Evolutionary conservation across 1,140 invertebrate species (phyloP), one percentile per base, ranked within the genome.

Genomic region (Aphis gossypii): DNA sequence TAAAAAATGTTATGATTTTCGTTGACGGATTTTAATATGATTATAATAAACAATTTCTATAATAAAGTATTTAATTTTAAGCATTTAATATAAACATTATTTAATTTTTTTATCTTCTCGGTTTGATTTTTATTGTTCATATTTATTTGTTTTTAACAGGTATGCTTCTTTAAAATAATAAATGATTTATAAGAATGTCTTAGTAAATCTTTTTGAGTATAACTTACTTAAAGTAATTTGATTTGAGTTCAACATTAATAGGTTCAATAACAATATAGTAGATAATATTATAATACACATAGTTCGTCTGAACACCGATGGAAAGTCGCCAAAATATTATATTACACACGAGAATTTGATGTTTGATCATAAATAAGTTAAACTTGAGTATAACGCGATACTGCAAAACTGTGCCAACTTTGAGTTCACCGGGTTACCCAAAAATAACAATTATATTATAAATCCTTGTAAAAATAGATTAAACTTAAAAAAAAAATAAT

Each of bases 311-410:
- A 7, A 51, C 7, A 1, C 18, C 86, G 6, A 23, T 88, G 87
- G 87, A 54, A 89, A 38, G 48, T 89, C 35, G 87, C 87, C 87
- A 89, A 89, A 89, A 89, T 54, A 89, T 48, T 89, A 56, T 54
- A 54, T 89, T 89, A 54, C 48, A 54, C 87, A 54, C 35, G 44
- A 89, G 48, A 54, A 54, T 89, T 89, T 89, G 87, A 89, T 89
- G 87, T 89, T 89, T 54, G 87, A 89, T 89, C 87, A 35, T 89
- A 54, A 89, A 68, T 68, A 68, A 89, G 48, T 89, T 54, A 54
- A 38, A 18, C 87, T 89, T 23, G 35, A 38, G 54, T 35, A 89
- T 54, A 89, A 38, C 48, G n/a, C 20, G n/a, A 21, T 7, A 18
- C 46, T 18, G 86, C 30, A 48, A 89, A 54, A 89, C 48, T 51